These are phyloP conservation scores for Nixonia krombeini DNA, from an alignment of 1,140 invertebrate genomes.

Conservation along the genomic window DNA sequence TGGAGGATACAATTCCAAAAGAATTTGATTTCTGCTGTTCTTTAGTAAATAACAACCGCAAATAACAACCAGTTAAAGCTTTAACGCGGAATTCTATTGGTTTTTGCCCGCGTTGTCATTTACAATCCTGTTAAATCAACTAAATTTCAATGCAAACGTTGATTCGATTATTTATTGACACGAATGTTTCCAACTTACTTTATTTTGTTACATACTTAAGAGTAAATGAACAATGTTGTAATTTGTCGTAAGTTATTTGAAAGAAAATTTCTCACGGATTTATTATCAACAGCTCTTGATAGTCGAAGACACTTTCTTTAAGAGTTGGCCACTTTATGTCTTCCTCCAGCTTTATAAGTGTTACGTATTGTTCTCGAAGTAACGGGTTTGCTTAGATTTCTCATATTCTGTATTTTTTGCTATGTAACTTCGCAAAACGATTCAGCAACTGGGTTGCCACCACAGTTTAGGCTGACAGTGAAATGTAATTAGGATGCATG, in stretches of 20 bases:
- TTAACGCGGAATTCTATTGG: too few species aligned
- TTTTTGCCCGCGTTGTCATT: not conserved
- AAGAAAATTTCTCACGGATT: conserved; percentile 39
- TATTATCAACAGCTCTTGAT: conserved; percentile 42
- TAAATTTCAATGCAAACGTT: not conserved
- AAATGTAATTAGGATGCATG: too few species aligned
- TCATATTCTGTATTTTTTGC: not conserved
- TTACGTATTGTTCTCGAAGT: not conserved
- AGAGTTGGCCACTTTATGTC: not conserved
- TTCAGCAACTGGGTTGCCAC: too few species aligned
- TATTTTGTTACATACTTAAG: too few species aligned
- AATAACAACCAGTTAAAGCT: too few species aligned
- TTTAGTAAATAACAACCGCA: too few species aligned
- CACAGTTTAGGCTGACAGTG: too few species aligned
- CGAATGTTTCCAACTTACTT: too few species aligned
- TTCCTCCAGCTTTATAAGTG: not conserved
- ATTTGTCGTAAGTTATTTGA: conserved; percentile 58
- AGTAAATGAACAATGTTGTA: conserved; percentile 14
- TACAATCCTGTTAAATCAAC: not conserved
- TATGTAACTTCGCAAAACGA: too few species aligned
- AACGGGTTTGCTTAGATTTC: not conserved
- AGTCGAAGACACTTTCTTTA: conserved; percentile 7
- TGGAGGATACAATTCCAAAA: too few species aligned
- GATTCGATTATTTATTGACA: not conserved
- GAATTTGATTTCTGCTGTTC: too few species aligned